phyloP scores from a whole-genome alignment of 2,113 vertebrate genomes.

The Sigmodon hispidus region DNA sequence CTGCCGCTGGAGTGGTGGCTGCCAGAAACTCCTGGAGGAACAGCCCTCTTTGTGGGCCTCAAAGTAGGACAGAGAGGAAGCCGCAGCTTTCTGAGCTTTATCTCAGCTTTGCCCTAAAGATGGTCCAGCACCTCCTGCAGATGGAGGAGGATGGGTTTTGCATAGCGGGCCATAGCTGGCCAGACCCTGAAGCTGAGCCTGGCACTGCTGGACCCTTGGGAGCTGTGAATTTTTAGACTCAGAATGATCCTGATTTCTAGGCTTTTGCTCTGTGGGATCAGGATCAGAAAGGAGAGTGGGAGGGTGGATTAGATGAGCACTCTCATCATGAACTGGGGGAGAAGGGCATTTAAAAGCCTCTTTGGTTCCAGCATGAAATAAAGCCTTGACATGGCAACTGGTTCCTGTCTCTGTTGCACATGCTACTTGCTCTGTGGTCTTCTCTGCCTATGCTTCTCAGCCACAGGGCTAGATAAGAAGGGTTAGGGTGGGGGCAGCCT shows the following conservation, averaged over 20 bases:
- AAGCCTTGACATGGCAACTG: slow-evolving; percentile 69
- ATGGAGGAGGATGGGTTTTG: neutral
- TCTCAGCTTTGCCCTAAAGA: rapidly evolving
- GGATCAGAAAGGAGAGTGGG: neutral
- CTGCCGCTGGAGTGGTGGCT: neutral
- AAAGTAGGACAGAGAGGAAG: neutral
- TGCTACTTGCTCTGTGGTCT: neutral
- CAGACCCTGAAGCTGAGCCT: neutral
- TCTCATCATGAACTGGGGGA: slow-evolving; percentile 42
- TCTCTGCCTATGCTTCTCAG: neutral
- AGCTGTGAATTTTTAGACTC: neutral
- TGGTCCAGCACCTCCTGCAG: neutral
- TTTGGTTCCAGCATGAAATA: slow-evolving; percentile 85
- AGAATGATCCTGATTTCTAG: neutral
- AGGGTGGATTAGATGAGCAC: neutral
- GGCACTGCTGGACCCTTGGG: rapidly evolving
- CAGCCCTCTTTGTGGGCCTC: neutral
- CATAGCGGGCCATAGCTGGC: neutral
- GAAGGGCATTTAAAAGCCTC: slow-evolving; percentile 43
- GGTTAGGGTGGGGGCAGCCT: neutral
- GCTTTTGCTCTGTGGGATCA: neutral
- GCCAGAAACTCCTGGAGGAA: neutral
- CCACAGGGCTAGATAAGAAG: rapidly evolving
- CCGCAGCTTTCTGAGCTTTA: neutral
- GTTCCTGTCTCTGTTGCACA: rapidly evolving